These are phyloP conservation scores for Microtus agrestis DNA, from an alignment of 2,797 vertebrate species.

Conservation along the genomic window DNA sequence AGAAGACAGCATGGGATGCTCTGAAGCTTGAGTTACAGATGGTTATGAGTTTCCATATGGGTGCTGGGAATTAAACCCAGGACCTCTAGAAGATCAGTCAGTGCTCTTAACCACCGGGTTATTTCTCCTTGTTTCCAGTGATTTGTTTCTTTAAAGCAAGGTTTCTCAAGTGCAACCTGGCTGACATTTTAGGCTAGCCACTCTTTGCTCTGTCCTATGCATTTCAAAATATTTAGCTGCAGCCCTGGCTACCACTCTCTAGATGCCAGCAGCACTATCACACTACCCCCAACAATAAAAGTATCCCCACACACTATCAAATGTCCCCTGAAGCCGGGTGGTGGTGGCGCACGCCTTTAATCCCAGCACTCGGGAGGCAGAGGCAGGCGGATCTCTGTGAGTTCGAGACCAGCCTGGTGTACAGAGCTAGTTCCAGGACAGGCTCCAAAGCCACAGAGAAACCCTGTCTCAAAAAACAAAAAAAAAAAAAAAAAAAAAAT, in stretches of 20 bases:
- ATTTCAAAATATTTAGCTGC: background rate
- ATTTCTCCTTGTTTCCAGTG: background rate
- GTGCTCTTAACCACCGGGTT: background rate
- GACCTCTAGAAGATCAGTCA: background rate
- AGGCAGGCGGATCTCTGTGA: no score
- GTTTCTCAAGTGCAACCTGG: rapidly evolving
- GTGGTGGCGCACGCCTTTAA: no score
- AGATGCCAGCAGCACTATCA: background rate
- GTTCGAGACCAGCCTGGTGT: no score
- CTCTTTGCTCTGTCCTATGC: background rate
- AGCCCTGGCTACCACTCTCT: background rate
- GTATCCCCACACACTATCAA: background rate
- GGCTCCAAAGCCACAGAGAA: no score
- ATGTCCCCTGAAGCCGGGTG: no score
- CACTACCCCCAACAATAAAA: background rate
- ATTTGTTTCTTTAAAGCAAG: background rate
- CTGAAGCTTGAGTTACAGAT: background rate
- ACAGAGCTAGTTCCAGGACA: no score
- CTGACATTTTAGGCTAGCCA: background rate
- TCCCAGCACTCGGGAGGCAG: no score
- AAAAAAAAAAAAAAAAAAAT: no score
- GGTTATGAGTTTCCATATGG: background rate
- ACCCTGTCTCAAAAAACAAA: no score
- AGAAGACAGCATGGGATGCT: background rate
- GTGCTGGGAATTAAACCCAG: background rate